Percentiles rank a stretch among this genome's conserved stretches.
Conservation (phyloP, 2,888 invertebrate genomes). For the Cryptosula pallasiana region DNA sequence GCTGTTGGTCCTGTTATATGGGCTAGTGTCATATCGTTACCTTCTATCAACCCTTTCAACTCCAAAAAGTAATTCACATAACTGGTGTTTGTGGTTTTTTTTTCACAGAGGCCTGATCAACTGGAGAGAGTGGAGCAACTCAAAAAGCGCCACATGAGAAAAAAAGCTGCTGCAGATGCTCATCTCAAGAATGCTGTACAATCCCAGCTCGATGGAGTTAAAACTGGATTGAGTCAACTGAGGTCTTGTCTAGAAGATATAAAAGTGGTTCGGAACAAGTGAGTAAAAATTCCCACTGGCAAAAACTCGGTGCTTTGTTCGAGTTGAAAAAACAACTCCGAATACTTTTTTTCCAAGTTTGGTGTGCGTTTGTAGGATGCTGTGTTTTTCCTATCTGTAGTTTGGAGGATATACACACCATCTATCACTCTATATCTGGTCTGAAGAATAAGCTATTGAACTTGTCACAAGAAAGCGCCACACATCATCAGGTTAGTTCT, state of each 20-base stretch:
- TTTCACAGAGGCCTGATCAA: constrained; percentile 68
- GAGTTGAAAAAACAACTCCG: too few species aligned
- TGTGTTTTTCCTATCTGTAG: constrained; percentile 53
- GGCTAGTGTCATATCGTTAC: too few species aligned
- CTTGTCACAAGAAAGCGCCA: constrained; percentile 84
- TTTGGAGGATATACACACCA: constrained; percentile 69
- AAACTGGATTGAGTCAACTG: constrained; percentile 84
- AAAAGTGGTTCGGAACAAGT: constrained; percentile 63
- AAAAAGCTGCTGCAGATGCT: constrained; percentile 77
- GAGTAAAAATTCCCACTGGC: constrained; percentile 21
- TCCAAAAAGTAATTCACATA: not conserved
- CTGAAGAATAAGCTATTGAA: constrained; percentile 75
- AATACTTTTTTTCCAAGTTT: too few species aligned
- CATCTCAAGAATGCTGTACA: constrained; percentile 97
- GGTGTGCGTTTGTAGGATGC: too few species aligned
- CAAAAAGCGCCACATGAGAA: constrained; percentile 55
- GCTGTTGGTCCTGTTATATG: too few species aligned
- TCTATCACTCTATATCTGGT: constrained; percentile 71
- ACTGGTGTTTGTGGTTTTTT: not conserved
- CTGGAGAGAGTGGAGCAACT: constrained; percentile 71
- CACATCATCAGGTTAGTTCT: constrained; percentile 71
- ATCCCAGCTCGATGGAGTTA: constrained; percentile 92
- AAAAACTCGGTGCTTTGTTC: not conserved
- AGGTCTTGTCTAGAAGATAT: constrained; percentile 81
- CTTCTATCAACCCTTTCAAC: too few species aligned